Percentiles rank a stretch among this genome's conserved stretches.
These are phyloP conservation scores for Florisuga fusca DNA, from an alignment of 2,797 vertebrate genomes.

Conservation along the genomic window DNA sequence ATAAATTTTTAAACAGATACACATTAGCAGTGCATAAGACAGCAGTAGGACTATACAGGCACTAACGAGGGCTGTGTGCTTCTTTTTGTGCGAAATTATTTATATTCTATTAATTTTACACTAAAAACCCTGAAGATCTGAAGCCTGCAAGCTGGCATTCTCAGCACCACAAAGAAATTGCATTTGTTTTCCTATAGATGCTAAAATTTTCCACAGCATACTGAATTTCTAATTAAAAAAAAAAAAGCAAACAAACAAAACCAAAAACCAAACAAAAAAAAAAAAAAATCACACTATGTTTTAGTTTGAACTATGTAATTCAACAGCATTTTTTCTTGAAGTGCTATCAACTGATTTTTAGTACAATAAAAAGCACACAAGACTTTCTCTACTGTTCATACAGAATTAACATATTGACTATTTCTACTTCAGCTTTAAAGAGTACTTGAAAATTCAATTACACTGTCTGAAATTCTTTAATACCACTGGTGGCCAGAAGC, in stretches of 20 bases:
- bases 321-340: neutral
- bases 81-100: neutral
- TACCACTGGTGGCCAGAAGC: conserved; percentile 61
- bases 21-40: neutral
- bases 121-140: neutral
- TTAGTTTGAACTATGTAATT: neutral
- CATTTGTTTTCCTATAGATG: neutral
- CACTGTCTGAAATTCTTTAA: conserved; percentile 35
- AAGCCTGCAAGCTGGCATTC: neutral
- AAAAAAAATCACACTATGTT: neutral
- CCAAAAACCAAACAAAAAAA: too few species aligned
- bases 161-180: neutral
- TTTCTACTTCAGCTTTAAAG: neutral
- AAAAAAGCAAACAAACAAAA: neutral
- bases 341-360: neutral
- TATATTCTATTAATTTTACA: neutral
- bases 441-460: conserved; percentile 9
- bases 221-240: neutral
- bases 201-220: neutral
- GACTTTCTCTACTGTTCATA: neutral
- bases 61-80: fast-evolving
- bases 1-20: neutral
- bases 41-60: neutral
- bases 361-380: neutral
- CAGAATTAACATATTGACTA: neutral